phyloP scores from a whole-genome alignment of 2,888 invertebrate genomes.

The Hyalella azteca region DNA sequence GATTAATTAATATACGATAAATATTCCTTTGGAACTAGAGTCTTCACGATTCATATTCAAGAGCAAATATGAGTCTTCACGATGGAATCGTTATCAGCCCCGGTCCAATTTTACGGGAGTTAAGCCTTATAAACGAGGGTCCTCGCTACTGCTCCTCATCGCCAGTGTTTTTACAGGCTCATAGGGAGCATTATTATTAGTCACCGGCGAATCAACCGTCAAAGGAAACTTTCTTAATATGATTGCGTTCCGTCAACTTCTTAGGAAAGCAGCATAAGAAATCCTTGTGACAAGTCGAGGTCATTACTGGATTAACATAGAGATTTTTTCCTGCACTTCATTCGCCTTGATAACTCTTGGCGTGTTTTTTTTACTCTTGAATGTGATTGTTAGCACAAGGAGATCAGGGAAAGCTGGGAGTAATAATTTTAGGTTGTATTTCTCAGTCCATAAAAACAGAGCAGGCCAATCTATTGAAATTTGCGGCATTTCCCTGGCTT shows the following conservation, averaged over 20 bases:
- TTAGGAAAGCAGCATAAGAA: neutral
- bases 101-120: neutral
- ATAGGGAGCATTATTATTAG: slow-evolving; percentile 20
- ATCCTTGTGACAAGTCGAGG: slow-evolving; percentile 8
- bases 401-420: too few species aligned
- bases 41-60: too few species aligned
- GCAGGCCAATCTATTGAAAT: too few species aligned
- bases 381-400: too few species aligned
- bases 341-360: neutral
- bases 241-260: slow-evolving; percentile 25
- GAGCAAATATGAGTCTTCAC: too few species aligned
- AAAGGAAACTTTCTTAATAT: slow-evolving; percentile 27
- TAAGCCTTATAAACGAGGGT: neutral
- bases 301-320: neutral
- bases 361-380: too few species aligned
- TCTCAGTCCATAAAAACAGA: too few species aligned
- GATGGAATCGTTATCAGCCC: too few species aligned
- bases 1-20: too few species aligned
- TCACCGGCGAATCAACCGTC: slow-evolving; percentile 21
- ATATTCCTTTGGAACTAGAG: too few species aligned
- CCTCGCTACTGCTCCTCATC: slow-evolving; percentile 1
- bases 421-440: too few species aligned
- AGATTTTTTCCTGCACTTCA: neutral
- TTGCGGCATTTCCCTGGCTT: too few species aligned
- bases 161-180: neutral